Base-by-base conservation (phyloP, 2,888 invertebrate species). In the Aleiodes alternator region DNA sequence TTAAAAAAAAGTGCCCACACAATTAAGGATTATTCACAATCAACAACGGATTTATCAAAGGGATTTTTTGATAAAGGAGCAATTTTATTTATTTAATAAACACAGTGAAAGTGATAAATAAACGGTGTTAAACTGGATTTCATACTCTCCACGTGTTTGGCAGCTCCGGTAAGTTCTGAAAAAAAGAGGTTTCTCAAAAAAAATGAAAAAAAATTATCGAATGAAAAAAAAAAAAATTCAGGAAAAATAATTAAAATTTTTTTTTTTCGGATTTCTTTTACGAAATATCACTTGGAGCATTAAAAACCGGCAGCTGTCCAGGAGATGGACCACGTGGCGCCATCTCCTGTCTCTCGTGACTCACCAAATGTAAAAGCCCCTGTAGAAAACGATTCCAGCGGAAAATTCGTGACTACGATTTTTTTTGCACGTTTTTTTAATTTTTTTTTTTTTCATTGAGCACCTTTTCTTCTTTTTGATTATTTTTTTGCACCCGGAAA, bases 91-190 rank as follows among this genome's bases (percentile, higher is more conserved):
- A 38, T 69, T 14, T 43, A 43, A 43, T 64, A 76, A 59, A 73
- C 69, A 55, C 76, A 78, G 79, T 80, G 81, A 80, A 64, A 79
- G 81, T 81, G 81, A 31, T 38, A 68, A 68, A 50, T 29, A 78
- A 81, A 79, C 75, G 73, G 78, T 83, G 79, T 76, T 84, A 87
- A 87, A 83, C 87, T 89, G 88, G 88, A 88, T 88, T 86, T 85
- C 84, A 81, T 84, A 78, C 79, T 83, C 74, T 79, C 85, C 76
- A 84, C 83, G 79, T 84, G 83, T 78, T 83, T 85, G 78, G 83
- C 84, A 79, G 83, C 83, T 83, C 85, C 85, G 88, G 89, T 89
- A 87, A 89, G 89, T 88, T 59, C 48, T 11, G 4, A 7, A 16
- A 64, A 14, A 4, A 43, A 34, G n/a, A n/a, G n/a, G n/a, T n/a